phyloP scores from a whole-genome alignment of 2,797 vertebrate species.

The Acanthopagrus latus region DNA sequence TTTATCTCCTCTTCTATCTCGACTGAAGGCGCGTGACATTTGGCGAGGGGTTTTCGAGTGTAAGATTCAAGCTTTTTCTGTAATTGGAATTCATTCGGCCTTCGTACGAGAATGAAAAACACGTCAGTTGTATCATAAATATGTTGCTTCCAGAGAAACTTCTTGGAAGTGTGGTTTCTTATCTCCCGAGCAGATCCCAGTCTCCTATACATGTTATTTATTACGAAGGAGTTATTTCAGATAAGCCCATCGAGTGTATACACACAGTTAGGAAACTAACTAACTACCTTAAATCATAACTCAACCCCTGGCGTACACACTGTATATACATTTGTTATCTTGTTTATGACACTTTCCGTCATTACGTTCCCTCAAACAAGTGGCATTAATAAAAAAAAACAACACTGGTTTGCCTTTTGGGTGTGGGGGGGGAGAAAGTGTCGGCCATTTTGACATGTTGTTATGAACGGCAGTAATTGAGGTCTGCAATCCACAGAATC shows the following conservation, averaged over 20 bases:
- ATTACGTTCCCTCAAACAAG: slow-evolving; percentile 26
- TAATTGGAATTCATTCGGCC: slow-evolving; percentile 69
- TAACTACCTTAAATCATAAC: slow-evolving; percentile 59
- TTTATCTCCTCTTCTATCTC: slow-evolving; percentile 83
- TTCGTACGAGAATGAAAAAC: slow-evolving; percentile 63
- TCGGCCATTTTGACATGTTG: slow-evolving; percentile 66
- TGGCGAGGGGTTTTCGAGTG: slow-evolving; percentile 56
- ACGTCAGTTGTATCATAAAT: slow-evolving; percentile 45
- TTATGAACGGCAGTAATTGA: slow-evolving; percentile 70
- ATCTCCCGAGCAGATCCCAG: slow-evolving; percentile 56
- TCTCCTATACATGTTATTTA: slow-evolving; percentile 45
- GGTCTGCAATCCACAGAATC: slow-evolving; percentile 64
- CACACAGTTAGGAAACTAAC: slow-evolving; percentile 46
- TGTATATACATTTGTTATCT: slow-evolving; percentile 53
- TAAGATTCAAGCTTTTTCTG: slow-evolving; percentile 61
- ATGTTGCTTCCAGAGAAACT: slow-evolving; percentile 39
- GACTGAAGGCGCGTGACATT: slow-evolving; percentile 76
- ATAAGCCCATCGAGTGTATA: slow-evolving; percentile 44
- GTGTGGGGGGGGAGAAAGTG: slow-evolving; percentile 37
- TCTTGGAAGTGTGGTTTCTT: slow-evolving; percentile 33
- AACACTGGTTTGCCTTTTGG: slow-evolving; percentile 6
- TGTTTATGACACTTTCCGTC: slow-evolving; percentile 47
- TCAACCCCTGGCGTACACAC: not conserved
- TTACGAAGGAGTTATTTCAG: slow-evolving; percentile 55
- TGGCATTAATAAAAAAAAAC: slow-evolving; percentile 36